Evolutionary conservation across 2,888 invertebrate genomes (phyloP).

Genomic region (Papilio demoleus): DNA sequence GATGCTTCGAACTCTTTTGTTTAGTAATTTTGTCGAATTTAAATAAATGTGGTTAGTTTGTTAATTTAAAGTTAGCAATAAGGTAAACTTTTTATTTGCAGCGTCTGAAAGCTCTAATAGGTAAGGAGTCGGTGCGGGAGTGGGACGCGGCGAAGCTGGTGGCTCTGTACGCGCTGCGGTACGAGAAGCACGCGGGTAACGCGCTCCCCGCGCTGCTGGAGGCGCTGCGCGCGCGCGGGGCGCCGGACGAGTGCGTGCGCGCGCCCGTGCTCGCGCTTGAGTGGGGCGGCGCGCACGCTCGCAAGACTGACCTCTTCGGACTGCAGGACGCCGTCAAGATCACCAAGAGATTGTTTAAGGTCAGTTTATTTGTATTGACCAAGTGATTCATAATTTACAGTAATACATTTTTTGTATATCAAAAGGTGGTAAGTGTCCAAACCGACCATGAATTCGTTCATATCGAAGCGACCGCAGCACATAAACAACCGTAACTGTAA

Average conservation of each 20-base stretch:
- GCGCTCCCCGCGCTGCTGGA: slow-evolving; percentile 88
- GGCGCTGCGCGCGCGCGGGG: slow-evolving; percentile 87
- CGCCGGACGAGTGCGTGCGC: slow-evolving; percentile 85
- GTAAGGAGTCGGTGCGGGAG: slow-evolving; percentile 87
- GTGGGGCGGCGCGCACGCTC: slow-evolving; percentile 92
- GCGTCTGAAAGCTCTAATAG: slow-evolving; percentile 91
- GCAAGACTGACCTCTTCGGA: slow-evolving; percentile 93
- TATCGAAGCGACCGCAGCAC: too few relatives aligned
- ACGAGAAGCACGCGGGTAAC: slow-evolving; percentile 94
- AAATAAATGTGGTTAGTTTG: too few relatives aligned
- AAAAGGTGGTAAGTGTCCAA: too few relatives aligned
- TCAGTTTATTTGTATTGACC: too few relatives aligned
- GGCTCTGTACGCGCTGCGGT: slow-evolving; percentile 95
- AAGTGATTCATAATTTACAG: too few relatives aligned
- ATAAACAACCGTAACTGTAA: too few relatives aligned
- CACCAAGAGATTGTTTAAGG: slow-evolving; percentile 94
- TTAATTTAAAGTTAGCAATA: too few relatives aligned
- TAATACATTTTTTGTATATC: too few relatives aligned
- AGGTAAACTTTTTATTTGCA: too few relatives aligned
- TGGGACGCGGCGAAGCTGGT: slow-evolving; percentile 94
- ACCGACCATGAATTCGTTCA: too few relatives aligned
- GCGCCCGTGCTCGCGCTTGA: slow-evolving; percentile 88
- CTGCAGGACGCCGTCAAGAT: slow-evolving; percentile 93
- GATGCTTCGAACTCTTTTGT: too few relatives aligned
- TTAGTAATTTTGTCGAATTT: too few relatives aligned